Base-by-base conservation (phyloP, 1,140 invertebrate genomes). In the Trichogramma pretiosum region DNA sequence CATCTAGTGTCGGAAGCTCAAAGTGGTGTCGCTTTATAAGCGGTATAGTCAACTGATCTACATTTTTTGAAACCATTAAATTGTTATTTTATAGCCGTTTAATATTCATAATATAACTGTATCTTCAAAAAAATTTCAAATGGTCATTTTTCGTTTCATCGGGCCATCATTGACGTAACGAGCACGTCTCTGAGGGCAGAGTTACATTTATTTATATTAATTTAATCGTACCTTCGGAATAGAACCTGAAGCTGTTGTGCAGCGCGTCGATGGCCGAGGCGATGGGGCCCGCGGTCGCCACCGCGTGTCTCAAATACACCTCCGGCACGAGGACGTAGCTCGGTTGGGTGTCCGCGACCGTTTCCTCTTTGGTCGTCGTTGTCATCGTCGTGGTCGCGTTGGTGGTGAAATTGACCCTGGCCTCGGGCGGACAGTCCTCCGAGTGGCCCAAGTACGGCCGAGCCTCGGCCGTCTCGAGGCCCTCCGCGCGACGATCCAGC, bases 251-350 rank as follows among this genome's bases (percentile, higher is more conserved):
- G 3, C 80, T 74, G 39, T 77, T 65, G 46, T 81, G 79, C 10
- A 81, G 78, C 41, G 95, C 95, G 77, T 98, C 93, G 64, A 98
- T 98, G 47, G 91, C 94, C 28, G 89, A 77, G 5, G 85, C 80
- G 13, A 89, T 60, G 3, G 94, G 94, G 9, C 94, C 94, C 50
- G 92, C 72, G 3, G 85, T 93, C 38, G 92, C 91, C 44, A 97
- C 79, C 46, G 63, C 83, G 74, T 63, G 84, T 57, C 69, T 80
- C 36, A 94, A 68, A 50, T 82, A 76, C 8, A 78, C 50, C 66
- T 93, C 84, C 24, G 78, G 78, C 55, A 93, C 75, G 67, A 95
- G 89, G 40, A 88, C 78, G 61, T 79, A 94, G 11, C 93, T 91
- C 23, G 74, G 78, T 63, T 91, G 87, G 11, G 80, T 0, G 1